phyloP scores from a whole-genome alignment of 35 echinoderm and acorn worm species.

The Heliocidaris erythrogramma region DNA sequence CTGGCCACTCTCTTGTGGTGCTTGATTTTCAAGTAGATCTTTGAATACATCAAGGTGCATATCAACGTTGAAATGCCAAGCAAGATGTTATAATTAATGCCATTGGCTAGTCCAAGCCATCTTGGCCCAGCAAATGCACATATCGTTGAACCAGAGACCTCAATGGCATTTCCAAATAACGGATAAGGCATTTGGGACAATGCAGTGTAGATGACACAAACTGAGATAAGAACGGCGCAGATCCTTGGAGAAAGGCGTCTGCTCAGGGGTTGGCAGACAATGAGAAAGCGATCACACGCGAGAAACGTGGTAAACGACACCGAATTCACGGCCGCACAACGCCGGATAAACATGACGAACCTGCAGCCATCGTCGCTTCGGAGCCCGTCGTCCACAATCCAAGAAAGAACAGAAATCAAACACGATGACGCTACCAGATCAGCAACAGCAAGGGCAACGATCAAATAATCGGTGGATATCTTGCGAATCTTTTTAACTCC shows the following conservation, averaged over 20 bases:
- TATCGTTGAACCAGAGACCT: not conserved
- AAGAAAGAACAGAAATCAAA: not conserved
- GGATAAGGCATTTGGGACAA: not conserved
- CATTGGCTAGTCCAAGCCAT: not conserved
- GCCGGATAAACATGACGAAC: not conserved
- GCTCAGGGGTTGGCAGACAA: not conserved
- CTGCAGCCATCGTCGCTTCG: not conserved
- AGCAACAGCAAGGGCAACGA: not conserved
- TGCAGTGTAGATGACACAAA: not conserved
- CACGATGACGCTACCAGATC: not conserved
- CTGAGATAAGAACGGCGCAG: not conserved
- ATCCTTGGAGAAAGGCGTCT: not conserved
- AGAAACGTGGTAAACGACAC: not conserved
- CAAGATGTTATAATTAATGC: not conserved
- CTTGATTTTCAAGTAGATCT: conserved; percentile 11
- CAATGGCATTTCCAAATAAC: not conserved
- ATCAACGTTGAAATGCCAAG: not conserved
- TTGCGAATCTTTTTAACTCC: not conserved
- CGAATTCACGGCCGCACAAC: not conserved
- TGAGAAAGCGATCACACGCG: not conserved
- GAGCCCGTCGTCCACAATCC: not conserved
- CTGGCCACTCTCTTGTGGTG: not conserved
- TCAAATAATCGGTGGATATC: not conserved
- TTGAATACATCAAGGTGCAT: not conserved
- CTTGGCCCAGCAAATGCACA: not conserved